Percentiles rank a stretch among this genome's conserved stretches.
phyloP scores from a whole-genome alignment of 2,797 vertebrate species.

The Anguilla marmorata region DNA sequence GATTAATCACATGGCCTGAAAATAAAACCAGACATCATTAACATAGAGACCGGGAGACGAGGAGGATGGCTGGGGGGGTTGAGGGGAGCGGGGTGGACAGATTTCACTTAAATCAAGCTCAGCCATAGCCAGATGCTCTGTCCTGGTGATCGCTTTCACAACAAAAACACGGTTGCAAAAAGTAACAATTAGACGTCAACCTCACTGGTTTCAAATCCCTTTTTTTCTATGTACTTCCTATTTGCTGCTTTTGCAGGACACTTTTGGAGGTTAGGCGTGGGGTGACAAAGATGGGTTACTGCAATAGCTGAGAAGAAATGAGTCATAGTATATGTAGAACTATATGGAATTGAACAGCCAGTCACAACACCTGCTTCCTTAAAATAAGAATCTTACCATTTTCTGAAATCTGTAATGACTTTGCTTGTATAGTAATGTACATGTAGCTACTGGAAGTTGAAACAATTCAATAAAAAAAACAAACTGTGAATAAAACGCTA shows the following conservation, averaged over 20 bases:
- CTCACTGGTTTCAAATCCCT: background rate
- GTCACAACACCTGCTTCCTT: background rate
- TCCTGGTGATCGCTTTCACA: background rate
- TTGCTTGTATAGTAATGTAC: background rate
- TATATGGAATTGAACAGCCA: background rate
- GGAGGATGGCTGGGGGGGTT: background rate
- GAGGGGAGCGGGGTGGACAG: constrained; percentile 14
- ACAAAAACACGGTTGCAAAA: constrained; percentile 3
- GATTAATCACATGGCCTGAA: constrained; percentile 38
- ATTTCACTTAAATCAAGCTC: constrained; percentile 16
- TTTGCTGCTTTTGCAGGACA: background rate
- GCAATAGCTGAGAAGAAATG: background rate
- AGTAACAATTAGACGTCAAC: background rate
- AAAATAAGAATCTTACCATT: background rate
- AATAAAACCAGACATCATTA: constrained; percentile 32
- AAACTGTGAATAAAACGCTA: background rate
- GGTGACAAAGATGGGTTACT: background rate
- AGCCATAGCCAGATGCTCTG: constrained; percentile 5
- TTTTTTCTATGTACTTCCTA: background rate
- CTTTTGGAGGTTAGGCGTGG: background rate
- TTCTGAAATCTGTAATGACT: background rate
- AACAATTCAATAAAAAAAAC: background rate
- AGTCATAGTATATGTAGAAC: background rate
- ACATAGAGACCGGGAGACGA: constrained; percentile 23
- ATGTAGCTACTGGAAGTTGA: background rate